phyloP scores from a whole-genome alignment of 2,113 vertebrate species.

The Anoplopoma fimbria region DNA sequence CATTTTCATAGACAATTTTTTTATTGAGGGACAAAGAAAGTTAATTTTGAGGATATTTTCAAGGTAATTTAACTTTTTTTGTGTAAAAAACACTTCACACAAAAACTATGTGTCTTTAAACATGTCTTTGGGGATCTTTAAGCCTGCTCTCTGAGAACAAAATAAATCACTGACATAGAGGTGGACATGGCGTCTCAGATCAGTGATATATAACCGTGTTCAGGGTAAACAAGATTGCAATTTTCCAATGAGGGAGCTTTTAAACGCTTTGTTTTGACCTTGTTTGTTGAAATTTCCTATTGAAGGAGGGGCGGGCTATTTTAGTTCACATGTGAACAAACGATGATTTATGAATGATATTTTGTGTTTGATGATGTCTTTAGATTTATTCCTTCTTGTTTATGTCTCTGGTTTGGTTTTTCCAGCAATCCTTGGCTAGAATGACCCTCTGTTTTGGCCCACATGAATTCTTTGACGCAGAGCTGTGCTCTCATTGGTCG shows the following conservation, averaged over 20 bases:
- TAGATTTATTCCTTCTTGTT: not conserved
- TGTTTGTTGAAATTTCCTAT: too few species aligned
- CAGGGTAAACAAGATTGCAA: not conserved
- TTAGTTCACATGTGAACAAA: not conserved
- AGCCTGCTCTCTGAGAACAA: not conserved
- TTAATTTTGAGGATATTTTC: too few species aligned
- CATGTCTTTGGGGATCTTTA: not conserved
- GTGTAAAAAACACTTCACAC: not conserved
- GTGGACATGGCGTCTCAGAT: not conserved
- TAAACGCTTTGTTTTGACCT: not conserved
- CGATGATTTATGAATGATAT: not conserved
- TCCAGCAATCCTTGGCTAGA: not conserved
- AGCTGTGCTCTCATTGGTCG: slow-evolving; percentile 17
- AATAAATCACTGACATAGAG: not conserved
- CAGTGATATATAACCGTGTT: not conserved
- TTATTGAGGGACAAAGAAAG: too few species aligned
- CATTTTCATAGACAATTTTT: too few species aligned
- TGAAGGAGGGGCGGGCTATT: not conserved
- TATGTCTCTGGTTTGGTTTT: not conserved
- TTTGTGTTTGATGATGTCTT: not conserved
- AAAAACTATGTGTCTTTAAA: not conserved
- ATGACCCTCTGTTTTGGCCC: not conserved
- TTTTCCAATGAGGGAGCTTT: not conserved
- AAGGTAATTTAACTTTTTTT: too few species aligned
- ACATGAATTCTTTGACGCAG: not conserved